Base-by-base conservation (phyloP, 2,888 invertebrate species). In the Notodonta ziczac region DNA sequence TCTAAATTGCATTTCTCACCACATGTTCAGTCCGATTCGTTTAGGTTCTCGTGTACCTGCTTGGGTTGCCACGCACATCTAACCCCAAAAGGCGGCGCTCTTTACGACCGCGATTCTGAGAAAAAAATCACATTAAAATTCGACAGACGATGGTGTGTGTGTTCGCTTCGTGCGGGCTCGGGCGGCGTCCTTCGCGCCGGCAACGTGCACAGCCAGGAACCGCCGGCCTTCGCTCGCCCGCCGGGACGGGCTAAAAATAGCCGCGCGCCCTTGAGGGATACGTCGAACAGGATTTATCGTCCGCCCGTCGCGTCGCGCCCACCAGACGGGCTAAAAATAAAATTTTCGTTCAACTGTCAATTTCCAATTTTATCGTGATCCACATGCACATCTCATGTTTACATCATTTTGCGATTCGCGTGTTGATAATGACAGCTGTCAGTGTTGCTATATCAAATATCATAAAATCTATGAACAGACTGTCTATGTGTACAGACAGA, bases 221-320 rank as follows among this genome's bases (percentile, higher is more conserved):
- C 68, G 69, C 72, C 79, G 89, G 85, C 90, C 89, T 88, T 90
- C 88, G 85, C 77, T 69, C 39, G 32, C n/a, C 9, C 54, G 53
- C 54, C 81, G 82, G 83, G 78, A 78, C 79, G 79, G 62, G 84
- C 91, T 93, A 92, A 86, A 89, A 89, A 91, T 93, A 93, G 85
- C 84, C 65, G 64, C 69, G 78, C 86, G 90, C 89, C 90, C 91
- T 91, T 91, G 90, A 87, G 85, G 83, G 78, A 83, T 75, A 82
- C 87, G 80, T 85, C 86, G 87, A 90, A 90, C 90, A 86, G 90
- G 91, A 91, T 91, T 90, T 90, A 90, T 89, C 78, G 84, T 70
- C 77, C 79, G 78, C 79, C 77, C 65, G 66, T 67, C 72, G 69
- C 65, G 66, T 67, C 72, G 69, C 76, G 59, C 59, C 70, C 69